Base-by-base conservation (phyloP, 2,113 vertebrate genomes). In the Solea solea region DNA sequence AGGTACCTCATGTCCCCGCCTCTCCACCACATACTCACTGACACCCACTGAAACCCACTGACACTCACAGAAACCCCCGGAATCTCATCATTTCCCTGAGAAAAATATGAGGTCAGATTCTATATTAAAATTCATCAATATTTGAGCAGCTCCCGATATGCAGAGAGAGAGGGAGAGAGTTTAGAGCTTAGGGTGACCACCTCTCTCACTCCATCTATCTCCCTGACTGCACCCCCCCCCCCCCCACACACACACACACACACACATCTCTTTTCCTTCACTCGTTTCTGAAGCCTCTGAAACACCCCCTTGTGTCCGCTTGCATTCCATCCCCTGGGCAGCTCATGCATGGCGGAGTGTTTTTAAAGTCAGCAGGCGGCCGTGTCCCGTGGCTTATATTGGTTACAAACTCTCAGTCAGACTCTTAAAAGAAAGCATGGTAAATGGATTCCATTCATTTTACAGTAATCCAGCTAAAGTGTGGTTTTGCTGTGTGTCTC, bases 61-160 rank as follows among this genome's bases (percentile, higher is more conserved):
- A 51, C 44, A 28, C 34, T 87, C 69, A 27, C 34, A 67, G 65
- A 66, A 83, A 15, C 12, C 44, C 60, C 39, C 8, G 41, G 59
- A 78, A 85, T 76, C 74, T 71, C 80, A 72, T 72, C 59, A 85
- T 86, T 90, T 81, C 51, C 67, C 64, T 4, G 64, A n/a, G 51
- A 75, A 83, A 84, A 82, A 90, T 79, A 82, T 69, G 83, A 82
- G 72, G 75, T 82, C 74, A 78, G 80, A 69, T 86, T 90, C 85
- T 86, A 88, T 86, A 82, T 88, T 88, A 90, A 89, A 90, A 86
- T 61, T 75, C 84, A 92, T 92, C 69, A 89, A 93, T 91, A 89
- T 90, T 91, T 90, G 62, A 92, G 63, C 78, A 87, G 68, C 74
- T 74, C 63, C 74, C 78, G 56, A 40, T 85, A 86, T 83, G 81